Evolutionary conservation across 1,140 invertebrate genomes (phyloP), one percentile per base, ranked within the genome.

Genomic region (Anastrepha ludens): DNA sequence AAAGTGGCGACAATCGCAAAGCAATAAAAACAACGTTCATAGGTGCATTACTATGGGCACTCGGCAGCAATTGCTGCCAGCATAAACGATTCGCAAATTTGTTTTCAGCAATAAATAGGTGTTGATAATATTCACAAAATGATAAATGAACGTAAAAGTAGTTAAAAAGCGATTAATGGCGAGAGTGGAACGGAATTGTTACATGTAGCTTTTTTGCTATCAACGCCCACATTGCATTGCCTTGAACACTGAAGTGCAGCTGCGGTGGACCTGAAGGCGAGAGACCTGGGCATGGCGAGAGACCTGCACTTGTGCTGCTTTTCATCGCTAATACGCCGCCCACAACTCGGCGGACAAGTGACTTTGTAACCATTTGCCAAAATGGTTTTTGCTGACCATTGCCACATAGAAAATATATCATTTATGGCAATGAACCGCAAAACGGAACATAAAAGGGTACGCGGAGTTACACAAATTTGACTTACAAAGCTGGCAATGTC

Each of bases 351-450:
- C 17, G 41, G 67, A 15, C 67, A 47, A 74, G 41, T 39, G 67
- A 3, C 67, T 70, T 67, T 74, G 67, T 44, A 41, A 74, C 17
- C 67, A 44, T 74, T 29, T 39, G 67, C 13, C 67, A 74, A 44
- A 74, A 74, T 17, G 7, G 2, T 47, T 74, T 47, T 74, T 47
- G 67, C 41, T 47, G 41, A 15, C 13, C 41, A 74, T 47, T 74
- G 67, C 67, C 17, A 47, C 44, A 44, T 41, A 74, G 39, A 44
- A 55, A 74, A 47, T 47, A 74, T 44, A 47, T 47, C 67, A 13
- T 17, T 74, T 47, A 74, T 74, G 44, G 67, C 67, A 39, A 74
- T 74, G 41, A 74, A 74, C 67, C 29, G 67, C 67, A 15, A 44
- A 29, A 47, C 44, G 67, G 17, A 74, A 44, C 39, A 9, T 15